Evolutionary conservation across 2,113 vertebrate species (phyloP), one percentile per base, ranked within the genome.

Genomic region (Percopsis transmontana): DNA sequence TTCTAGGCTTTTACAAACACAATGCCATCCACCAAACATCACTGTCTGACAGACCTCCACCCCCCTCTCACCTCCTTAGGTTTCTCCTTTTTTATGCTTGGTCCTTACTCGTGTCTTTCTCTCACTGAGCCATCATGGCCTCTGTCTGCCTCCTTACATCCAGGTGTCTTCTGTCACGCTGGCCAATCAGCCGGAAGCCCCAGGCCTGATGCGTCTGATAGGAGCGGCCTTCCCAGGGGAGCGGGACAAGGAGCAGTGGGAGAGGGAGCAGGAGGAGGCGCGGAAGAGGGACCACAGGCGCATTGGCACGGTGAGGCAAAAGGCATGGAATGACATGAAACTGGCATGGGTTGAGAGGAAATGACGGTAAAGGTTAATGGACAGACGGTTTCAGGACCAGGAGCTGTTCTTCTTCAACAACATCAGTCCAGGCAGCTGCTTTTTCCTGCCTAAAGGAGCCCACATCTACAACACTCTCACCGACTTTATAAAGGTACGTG

Each of bases 351-450:
- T 7, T 33, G 5, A 7, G 42, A 60, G 42, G n/a, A 42, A 23
- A 45, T 1, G 16, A n/a, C 14, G 41, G 24, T 33, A 41, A 53
- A 59, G 21, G 2, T 6, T 41, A 19, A 4, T 70, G 6, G 54
- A 1, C 54, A 1, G 40, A 12, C 63, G 7, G 19, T 68, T 12
- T 0, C 66, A 92, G 91, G 90, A 89, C 50, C 89, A 97, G 91
- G 94, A 96, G 54, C 88, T 98, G 40, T 99, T 96, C 80, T 98
- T 98, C 82, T 98, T 98, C 82, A 94, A 95, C 6, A 91, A 96
- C 1, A 85, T 96, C 72, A 98, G 96, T 79, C 96, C 96, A 0
- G 97, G 96, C 33, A 98, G 96, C 82, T 97, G 96, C 77, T 97
- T 98, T 86, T 99, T 99, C 77, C 88, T 98, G 21, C 96, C 96